Evolutionary conservation across 2,113 vertebrate species (phyloP), one percentile per base, ranked within the genome.

Genomic region (Chaetodon auriga): DNA sequence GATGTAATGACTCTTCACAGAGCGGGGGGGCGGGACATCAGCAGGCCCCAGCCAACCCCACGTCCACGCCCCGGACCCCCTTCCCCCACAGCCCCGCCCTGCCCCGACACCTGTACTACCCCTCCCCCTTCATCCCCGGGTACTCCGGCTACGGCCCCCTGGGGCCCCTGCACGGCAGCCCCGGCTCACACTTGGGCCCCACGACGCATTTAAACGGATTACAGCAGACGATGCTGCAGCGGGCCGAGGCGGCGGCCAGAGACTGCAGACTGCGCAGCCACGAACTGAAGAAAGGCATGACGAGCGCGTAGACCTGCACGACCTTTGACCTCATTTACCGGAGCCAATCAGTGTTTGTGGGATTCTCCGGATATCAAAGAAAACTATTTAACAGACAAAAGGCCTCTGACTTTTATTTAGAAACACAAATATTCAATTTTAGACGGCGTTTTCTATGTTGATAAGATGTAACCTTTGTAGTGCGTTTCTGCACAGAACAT

Each of bases 91-190:
- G 96, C 85, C 90, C 95, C 4, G 92, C 96, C 49, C 91, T 97
- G 82, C 95, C 96, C 55, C 94, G 96, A 71, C 96, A 96, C 61
- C 94, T 98, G 15, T 98, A 98, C 90, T 98, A 98, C 94, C 88
- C 96, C 21, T 92, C 96, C 60, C 96, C 97, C 60, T 97, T 98
- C 92, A 95, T 97, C 80, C 93, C 96, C 0, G 96, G 96, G 68
- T 98, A 96, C 92, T 97, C 97, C 90, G 95, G 96, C 96, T 97
- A 96, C 84, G 90, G 96, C 80, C 94, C 96, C 57, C 96, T 97
- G 87, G 96, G 96, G 87, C 94, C 95, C 80, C 94, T 97, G 36
- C 96, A 96, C 45, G 89, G 93, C 84, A 89, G 93, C 84, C 92
- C 95, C 9, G 92, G 94, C 80, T 90, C 94, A 0, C 93, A 75